Evolutionary conservation across 2,113 vertebrate genomes (phyloP).

Genomic region (Sinocyclocheilus anshuiensis): DNA sequence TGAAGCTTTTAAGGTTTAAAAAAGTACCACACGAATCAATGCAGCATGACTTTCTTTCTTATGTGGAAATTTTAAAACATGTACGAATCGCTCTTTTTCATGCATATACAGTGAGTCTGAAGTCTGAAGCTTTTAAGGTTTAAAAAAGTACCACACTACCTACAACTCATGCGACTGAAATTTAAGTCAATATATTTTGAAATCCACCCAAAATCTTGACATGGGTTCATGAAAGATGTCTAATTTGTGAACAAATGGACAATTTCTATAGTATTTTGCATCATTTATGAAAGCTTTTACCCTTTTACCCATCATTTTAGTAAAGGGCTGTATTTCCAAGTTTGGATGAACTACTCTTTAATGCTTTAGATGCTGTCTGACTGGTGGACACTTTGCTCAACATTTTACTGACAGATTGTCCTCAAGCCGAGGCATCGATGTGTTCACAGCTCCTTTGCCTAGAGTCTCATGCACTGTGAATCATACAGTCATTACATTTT

Average conservation of each 20-base stretch:
- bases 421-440: background rate
- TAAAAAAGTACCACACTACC: background rate
- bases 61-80: too few relatives aligned
- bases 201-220: background rate
- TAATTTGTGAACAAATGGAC: background rate
- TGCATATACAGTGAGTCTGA: too few relatives aligned
- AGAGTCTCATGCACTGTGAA: conserved; percentile 1
- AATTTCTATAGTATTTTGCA: background rate
- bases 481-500: background rate
- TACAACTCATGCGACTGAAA: background rate
- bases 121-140: too few relatives aligned
- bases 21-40: background rate
- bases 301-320: too few relatives aligned
- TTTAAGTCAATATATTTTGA: background rate
- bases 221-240: background rate
- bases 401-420: background rate
- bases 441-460: background rate
- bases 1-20: too few relatives aligned
- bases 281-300: background rate
- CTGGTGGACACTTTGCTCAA: too few relatives aligned
- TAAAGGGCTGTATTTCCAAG: too few relatives aligned
- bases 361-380: too few relatives aligned
- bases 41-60: too few relatives aligned
- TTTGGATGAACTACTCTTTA: too few relatives aligned
- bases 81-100: too few relatives aligned